Base-by-base conservation (phyloP, 2,113 vertebrate species). In the Pavo muticus region DNA sequence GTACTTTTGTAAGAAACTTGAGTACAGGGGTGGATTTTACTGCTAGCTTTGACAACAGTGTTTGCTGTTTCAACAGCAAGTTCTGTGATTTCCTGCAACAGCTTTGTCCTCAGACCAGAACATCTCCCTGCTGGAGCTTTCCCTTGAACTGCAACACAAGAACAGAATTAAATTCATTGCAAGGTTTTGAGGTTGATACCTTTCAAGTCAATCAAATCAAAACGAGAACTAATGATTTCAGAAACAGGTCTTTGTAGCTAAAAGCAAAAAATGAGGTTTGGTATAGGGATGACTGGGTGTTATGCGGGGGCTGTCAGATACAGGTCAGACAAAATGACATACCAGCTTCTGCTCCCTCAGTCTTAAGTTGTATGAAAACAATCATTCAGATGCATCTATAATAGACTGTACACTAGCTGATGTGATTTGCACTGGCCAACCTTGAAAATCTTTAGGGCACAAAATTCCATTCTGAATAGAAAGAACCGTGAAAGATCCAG, bases 331-430 rank as follows among this genome's bases (percentile, higher is more conserved):
- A 60, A 29, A 1, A 6, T 81, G 74, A 74, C 79, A 21, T 11
- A 24, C 71, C 44, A 64, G 19, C 72, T 93, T 86, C 91, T 93
- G 87, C 75, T 77, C 60, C 72, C 76, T 84, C 1, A 1, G 39
- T 6, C 75, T 45, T 11, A 87, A 69, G 79, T 72, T 81, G 78
- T 65, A 48, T 56, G 79, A 88, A 81, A 79, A 91, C 84, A 69
- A 48, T 77, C 68, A 80, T 63, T 77, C 86, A 68, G 64, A 50
- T 74, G 37, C 0, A 0, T 84, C 83, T 90, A 13, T 64, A 90
- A 81, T 74, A 74, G 93, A 71, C 56, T 8, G 45, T 90, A 71
- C 39, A 77, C 94, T 92, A 76, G 76, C 69, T 95, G 94, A 89
- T 81, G 65, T 0, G 11, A 80, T 91, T 76, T 86, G 37, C 11